phyloP scores from a whole-genome alignment of 2,797 vertebrate species.

The Sciurus carolinensis region DNA sequence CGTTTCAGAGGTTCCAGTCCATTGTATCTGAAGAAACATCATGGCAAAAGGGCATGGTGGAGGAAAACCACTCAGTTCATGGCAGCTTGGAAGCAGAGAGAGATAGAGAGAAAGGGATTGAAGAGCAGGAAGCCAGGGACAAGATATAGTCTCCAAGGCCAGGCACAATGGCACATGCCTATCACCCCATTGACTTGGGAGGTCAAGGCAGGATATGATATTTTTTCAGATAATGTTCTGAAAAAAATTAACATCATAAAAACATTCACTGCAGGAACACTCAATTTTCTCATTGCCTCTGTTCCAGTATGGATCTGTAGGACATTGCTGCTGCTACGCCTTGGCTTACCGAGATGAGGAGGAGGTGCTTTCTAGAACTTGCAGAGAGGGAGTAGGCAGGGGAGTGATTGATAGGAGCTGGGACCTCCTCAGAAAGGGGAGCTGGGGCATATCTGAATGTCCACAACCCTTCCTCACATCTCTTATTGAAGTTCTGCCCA shows the following conservation, averaged over 20 bases:
- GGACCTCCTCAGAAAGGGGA: not conserved
- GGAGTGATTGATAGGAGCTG: not conserved
- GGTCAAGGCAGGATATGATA: too few relatives aligned
- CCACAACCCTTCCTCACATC: not conserved
- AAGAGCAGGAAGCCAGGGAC: too few relatives aligned
- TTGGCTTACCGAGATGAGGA: too few relatives aligned
- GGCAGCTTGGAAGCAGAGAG: too few relatives aligned
- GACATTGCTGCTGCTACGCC: accelerated
- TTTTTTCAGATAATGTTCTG: not conserved
- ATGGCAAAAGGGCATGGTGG: too few relatives aligned
- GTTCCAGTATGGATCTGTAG: not conserved
- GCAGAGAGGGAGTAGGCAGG: not conserved
- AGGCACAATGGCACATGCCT: too few relatives aligned
- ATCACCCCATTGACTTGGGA: too few relatives aligned
- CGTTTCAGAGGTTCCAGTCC: too few relatives aligned
- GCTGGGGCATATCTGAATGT: not conserved
- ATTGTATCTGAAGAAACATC: too few relatives aligned
- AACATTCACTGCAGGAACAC: not conserved
- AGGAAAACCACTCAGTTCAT: too few relatives aligned
- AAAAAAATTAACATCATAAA: not conserved
- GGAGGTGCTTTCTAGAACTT: not conserved
- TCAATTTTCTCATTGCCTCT: not conserved
- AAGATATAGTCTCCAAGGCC: too few relatives aligned
- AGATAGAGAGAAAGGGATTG: too few relatives aligned
- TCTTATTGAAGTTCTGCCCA: not conserved